These are phyloP conservation scores for Bos javanicus DNA, from an alignment of 2,113 vertebrate genomes.

Conservation along the genomic window DNA sequence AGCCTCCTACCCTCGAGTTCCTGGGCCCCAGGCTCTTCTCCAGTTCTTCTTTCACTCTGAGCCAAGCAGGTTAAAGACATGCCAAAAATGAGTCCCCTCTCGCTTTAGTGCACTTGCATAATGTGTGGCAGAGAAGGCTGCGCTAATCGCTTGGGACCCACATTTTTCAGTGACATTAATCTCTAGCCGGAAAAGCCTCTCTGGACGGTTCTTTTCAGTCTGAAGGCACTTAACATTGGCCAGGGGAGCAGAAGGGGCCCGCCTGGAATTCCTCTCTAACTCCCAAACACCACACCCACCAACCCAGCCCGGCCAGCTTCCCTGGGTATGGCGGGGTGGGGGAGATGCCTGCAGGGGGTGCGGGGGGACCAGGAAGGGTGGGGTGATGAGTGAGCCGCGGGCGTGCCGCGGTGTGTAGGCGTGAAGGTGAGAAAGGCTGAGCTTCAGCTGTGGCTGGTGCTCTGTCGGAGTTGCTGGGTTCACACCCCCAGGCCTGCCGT, in stretches of 20 bases:
- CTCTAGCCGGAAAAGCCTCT: conserved; percentile 67
- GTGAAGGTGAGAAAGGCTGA: background rate
- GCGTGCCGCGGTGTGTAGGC: background rate
- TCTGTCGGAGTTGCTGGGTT: background rate
- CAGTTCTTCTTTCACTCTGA: conserved; percentile 58
- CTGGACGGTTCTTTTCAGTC: conserved; percentile 65
- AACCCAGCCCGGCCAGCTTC: conserved; percentile 49
- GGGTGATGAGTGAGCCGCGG: background rate
- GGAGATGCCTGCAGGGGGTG: conserved; percentile 24
- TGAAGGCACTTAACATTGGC: conserved; percentile 74
- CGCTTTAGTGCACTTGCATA: conserved; percentile 54
- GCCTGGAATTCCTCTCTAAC: conserved; percentile 67
- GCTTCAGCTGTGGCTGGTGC: background rate
- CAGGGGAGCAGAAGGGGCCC: conserved; percentile 57
- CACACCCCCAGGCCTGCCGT: background rate
- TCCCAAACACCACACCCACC: conserved; percentile 66
- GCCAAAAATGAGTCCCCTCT: conserved; percentile 66
- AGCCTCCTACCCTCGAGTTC: background rate
- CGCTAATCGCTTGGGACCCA: conserved; percentile 60
- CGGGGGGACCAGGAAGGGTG: background rate
- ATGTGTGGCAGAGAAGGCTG: conserved; percentile 52
- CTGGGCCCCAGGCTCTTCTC: conserved; percentile 31
- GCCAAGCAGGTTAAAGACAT: conserved; percentile 61
- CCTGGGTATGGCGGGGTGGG: conserved; percentile 11
- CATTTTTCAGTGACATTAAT: conserved; percentile 73